Evolutionary conservation across 2,888 invertebrate species (phyloP).

Genomic region (Agonopterix alstromeriana): DNA sequence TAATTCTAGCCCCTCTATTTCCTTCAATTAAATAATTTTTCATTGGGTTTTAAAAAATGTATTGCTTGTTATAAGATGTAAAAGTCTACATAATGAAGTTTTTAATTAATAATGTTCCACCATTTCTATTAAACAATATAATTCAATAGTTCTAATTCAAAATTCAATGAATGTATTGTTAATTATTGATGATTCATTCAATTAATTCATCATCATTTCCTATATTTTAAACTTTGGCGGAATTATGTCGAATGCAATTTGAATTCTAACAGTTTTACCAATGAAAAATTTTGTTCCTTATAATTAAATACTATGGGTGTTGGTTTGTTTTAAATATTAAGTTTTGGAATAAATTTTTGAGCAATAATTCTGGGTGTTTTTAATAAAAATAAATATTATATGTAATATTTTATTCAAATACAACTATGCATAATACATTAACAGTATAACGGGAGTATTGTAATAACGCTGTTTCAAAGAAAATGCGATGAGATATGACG

Average conservation of each 20-base stretch:
- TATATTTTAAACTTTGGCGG: conserved; percentile 31
- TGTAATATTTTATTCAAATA: conserved; percentile 30
- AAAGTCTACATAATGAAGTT: conserved; percentile 15
- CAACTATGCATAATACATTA: conserved; percentile 38
- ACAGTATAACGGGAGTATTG: conserved; percentile 52
- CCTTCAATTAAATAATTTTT: conserved; percentile 37
- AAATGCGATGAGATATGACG: no score
- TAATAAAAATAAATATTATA: conserved; percentile 1
- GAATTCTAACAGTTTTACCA: conserved; percentile 29
- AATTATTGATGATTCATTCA: conserved; percentile 6
- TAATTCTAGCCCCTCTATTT: conserved; percentile 15
- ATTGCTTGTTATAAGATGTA: conserved; percentile 15
- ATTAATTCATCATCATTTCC: conserved; percentile 20
- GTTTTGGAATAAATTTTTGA: conserved; percentile 29
- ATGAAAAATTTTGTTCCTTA: conserved; percentile 48
- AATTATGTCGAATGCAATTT: conserved; percentile 16
- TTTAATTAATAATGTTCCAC: conserved; percentile 25
- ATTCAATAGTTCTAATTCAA: conserved; percentile 43
- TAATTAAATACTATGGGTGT: conserved; percentile 12
- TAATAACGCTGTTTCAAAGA: no score
- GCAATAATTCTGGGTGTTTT: conserved; percentile 15
- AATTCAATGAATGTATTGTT: conserved; percentile 56
- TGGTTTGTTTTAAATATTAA: conserved; percentile 24
- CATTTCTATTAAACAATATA: conserved; percentile 27
- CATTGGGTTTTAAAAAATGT: conserved; percentile 47